phyloP scores from a whole-genome alignment of 2,113 vertebrate genomes.

The Scomber colias region DNA sequence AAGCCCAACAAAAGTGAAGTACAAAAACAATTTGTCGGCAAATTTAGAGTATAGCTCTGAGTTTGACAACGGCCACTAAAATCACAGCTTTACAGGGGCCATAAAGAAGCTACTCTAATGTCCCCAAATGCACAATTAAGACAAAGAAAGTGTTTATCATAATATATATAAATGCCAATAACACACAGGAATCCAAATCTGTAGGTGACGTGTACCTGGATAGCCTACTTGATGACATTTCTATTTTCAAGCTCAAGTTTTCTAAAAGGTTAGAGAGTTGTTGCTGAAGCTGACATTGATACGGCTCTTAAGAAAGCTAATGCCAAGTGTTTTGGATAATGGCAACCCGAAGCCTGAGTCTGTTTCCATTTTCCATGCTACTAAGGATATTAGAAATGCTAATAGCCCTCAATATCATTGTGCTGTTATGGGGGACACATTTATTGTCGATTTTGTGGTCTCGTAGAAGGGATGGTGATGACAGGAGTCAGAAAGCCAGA shows the following conservation, averaged over 20 bases:
- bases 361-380: conserved; percentile 18
- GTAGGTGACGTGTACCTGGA: neutral
- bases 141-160: too few relatives aligned
- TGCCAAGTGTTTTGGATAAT: conserved; percentile 3
- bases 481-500: conserved; percentile 8
- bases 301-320: neutral
- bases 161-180: neutral
- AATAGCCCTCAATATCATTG: conserved; percentile 27
- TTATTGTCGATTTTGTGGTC: conserved; percentile 20
- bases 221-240: neutral
- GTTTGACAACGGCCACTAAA: neutral
- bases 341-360: neutral
- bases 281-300: neutral
- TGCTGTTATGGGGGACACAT: conserved; percentile 27
- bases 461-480: conserved; percentile 9
- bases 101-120: neutral
- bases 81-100: neutral
- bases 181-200: neutral
- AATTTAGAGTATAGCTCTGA: neutral
- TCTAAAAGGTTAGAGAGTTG: neutral
- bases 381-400: conserved; percentile 31
- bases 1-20: neutral
- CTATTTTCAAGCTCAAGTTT: neutral
- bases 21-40: neutral
- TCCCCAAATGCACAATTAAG: conserved; percentile 1